Evolutionary conservation across 35 echinoderm and acorn worm species (phyloP), one percentile per base, ranked within the genome.

Genomic region (Strongylocentrotus purpuratus): DNA sequence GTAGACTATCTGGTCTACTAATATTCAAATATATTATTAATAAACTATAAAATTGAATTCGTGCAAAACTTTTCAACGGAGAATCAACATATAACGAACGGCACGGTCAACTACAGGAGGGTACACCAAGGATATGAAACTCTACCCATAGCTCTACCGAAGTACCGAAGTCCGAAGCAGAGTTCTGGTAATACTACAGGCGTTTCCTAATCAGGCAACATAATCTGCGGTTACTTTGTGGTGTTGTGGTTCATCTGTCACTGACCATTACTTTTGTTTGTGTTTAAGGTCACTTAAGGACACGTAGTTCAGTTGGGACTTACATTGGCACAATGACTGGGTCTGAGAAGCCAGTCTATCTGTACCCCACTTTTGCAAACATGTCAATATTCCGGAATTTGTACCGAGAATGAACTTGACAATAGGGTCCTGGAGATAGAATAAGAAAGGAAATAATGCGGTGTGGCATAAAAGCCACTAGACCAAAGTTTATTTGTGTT

Each of bases 401-500:
- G 65, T 22, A 78, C 65, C 25, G 20, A 78, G 4, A 78, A 78
- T 78, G 65, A 78, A 78, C 65, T 78, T 78, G 65, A 78, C 65
- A 78, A 78, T 28, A n/a, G 65, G 20, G 65, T 78, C 20, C 5
- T n/a, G 20, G 87, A 89, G 86, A 28, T 9, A 89, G 87, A 89
- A 46, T 33, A 31, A 41, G 31, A 89, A 78, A 28, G 65, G 65
- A 78, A 89, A 33, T 46, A 89, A 41, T 46, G 87, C 33, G 87
- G 87, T 33, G 32, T 33, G 87, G 87, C 14, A 89, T 46, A 89
- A 89, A 89, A 89, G 87, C 87, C 87, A 89, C 45, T 22, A 41
- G 32, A 89, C 18, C 65, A 89, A 33, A 33, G 87, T 89, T 89
- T 89, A 22, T 89, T 89, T 89, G 87, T 89, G 87, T 89, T 89